phyloP scores from a whole-genome alignment of 2,888 invertebrate genomes.

The Aspidiotus rigidus region DNA sequence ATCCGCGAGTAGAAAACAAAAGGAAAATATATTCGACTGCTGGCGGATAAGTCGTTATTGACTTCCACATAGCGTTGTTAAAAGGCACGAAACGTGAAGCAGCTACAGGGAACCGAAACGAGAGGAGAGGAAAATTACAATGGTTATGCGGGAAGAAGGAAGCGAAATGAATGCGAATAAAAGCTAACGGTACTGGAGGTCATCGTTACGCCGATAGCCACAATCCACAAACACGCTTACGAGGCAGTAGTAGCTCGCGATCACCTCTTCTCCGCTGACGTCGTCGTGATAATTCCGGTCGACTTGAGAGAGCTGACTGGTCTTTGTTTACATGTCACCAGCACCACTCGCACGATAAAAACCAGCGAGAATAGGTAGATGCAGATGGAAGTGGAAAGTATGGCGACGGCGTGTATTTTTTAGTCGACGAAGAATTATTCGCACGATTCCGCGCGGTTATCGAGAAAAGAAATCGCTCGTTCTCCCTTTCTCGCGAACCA shows the following conservation, averaged over 20 bases:
- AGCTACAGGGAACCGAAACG: constrained; percentile 1
- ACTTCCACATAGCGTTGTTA: too few relatives aligned
- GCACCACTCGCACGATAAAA: background rate
- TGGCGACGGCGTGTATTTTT: too few relatives aligned
- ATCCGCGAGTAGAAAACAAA: too few relatives aligned
- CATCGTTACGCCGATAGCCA: constrained; percentile 33
- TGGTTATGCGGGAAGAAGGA: constrained; percentile 7
- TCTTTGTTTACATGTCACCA: constrained; percentile 1
- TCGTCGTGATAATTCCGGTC: constrained; percentile 2
- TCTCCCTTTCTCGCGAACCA: too few relatives aligned
- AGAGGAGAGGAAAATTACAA: constrained; percentile 16
- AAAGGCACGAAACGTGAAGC: background rate
- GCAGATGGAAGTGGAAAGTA: too few relatives aligned
- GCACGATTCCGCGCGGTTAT: too few relatives aligned
- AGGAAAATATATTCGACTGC: too few relatives aligned
- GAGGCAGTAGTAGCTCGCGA: constrained; percentile 19
- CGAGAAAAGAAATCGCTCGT: too few relatives aligned
- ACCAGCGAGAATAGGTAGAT: too few relatives aligned
- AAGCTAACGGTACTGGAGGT: constrained; percentile 34
- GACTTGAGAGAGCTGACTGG: background rate
- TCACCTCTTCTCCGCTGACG: constrained; percentile 18
- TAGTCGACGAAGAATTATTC: too few relatives aligned
- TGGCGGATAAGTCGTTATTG: too few relatives aligned
- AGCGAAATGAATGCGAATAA: constrained; percentile 28
- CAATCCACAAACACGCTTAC: constrained; percentile 6